Base-by-base conservation (phyloP, 2,797 vertebrate species). In the Sebastes minor region DNA sequence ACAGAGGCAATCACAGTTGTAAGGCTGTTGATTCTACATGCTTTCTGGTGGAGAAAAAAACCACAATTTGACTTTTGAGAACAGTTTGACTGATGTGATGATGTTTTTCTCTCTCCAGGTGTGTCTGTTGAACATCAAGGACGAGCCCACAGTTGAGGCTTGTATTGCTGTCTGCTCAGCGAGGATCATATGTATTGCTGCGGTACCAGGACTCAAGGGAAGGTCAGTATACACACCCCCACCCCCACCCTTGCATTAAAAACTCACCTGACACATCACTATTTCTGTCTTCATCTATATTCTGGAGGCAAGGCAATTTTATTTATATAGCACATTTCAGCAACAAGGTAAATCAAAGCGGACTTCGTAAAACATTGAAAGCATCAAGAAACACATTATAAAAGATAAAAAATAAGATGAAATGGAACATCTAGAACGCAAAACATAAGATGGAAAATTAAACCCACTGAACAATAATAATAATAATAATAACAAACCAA, bases 111-210 rank as follows among this genome's bases (percentile, higher is more conserved):
- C 25, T 23, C 42, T 95, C 8, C 95, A 99, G 96, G 98, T 99
- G n/a, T 99, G 99, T 83, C 92, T 99, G 80, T 94, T 99, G 79
- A 99, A 99, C 93, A 96, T 99, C 91, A 95, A 95, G 8, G 97
- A 97, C 0, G 98, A 99, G 92, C 98, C 98, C 22, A 98, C 97
- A 0, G 98, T 99, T 74, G 99, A 99, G 89, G 98, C 99, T 2
- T 99, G 98, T 84, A 99, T 99, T 3, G 98, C 98, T 0, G 98
- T 99, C 84, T 99, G 98, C 91, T 99, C 98, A 0, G 98, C 98
- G 0, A 95, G 98, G 78, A 99, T 99, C 93, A 97, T 99, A 89
- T 99, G 98, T 90, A 98, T 99, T 1, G 97, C 97, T 60, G 97
- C 98, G 0, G 98, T 99, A 72, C 98, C 98, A 0, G 98, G 98